These are phyloP conservation scores for Phrynosoma platyrhinos DNA, from an alignment of 2,113 vertebrate species.

Conservation along the genomic window DNA sequence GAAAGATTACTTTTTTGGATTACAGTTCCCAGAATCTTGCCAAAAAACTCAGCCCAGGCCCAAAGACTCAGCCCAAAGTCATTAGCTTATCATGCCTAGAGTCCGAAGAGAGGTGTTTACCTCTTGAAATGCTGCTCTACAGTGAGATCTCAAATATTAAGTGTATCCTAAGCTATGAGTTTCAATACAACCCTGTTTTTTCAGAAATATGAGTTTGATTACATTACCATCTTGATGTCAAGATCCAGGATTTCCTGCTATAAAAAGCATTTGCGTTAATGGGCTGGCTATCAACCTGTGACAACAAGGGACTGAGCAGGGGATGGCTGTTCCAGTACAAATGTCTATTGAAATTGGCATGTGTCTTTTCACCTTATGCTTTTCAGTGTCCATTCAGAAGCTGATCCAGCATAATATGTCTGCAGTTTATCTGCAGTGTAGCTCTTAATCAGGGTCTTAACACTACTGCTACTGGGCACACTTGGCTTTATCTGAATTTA, in stretches of 20 bases:
- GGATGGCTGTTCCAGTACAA: background rate
- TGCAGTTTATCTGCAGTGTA: background rate
- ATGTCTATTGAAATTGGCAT: background rate
- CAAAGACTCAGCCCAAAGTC: background rate
- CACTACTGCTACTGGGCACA: background rate
- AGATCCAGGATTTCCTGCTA: conserved; percentile 41
- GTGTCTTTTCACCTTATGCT: background rate
- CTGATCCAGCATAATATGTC: background rate
- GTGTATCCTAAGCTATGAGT: background rate
- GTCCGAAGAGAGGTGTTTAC: too few relatives aligned
- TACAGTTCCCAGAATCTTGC: too few relatives aligned
- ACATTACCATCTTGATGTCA: background rate
- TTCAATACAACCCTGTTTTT: background rate
- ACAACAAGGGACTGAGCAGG: conserved; percentile 7
- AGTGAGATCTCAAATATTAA: background rate
- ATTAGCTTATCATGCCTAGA: background rate
- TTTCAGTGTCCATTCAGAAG: conserved; percentile 9
- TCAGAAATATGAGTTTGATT: background rate
- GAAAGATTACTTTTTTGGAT: too few relatives aligned
- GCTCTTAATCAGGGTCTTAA: background rate
- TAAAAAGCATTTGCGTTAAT: conserved; percentile 12
- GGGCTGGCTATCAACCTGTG: background rate
- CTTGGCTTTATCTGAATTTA: background rate
- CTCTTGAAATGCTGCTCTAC: background rate
- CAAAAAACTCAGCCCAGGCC: too few relatives aligned